Base-by-base conservation (phyloP, 2,888 invertebrate species). In the Brachynemurus nebulosus region DNA sequence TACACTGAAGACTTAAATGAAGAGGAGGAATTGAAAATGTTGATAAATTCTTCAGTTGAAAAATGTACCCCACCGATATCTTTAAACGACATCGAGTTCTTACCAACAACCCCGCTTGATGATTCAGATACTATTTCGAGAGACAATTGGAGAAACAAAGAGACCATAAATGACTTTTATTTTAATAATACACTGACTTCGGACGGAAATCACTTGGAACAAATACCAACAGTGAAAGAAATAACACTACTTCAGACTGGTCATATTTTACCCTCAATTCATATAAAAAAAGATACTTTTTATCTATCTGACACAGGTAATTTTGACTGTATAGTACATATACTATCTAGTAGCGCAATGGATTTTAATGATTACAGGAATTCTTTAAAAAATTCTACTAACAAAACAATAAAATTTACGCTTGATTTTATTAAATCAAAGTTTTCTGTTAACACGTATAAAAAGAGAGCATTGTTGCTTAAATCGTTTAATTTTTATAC, bases 81-180 rank as follows among this genome's bases (percentile, higher is more conserved):
- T 7, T 6, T 23, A 23, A 7, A 12, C n/a, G 34, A n/a, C 34
- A 5, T 34, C 14, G 6, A 11, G 6, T 6, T 12, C 6, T 7
- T 12, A 6, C 14, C n/a, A 34, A 12, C n/a, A 34, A 34, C 6
- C 6, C n/a, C 34, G 6, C 34, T 34, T 7, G 34, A 34, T 34
- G 34, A 34, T 14, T 34, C 34, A 7, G 14, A 34, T 34, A 14
- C 34, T 12, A 34, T 6, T 6, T 7, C 34, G 12, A 34, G 34
- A 34, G 34, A 34, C 14, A 34, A 34, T 34, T 34, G n/a, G 34
- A 7, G 34, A 12, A 34, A 34, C n/a, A 34, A 34, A 14, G 34
- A 34, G n/a, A n/a, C 6, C 7, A 12, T 7, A 7, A 34, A 34
- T 34, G 12, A 34, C 7, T 6, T 34, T 34, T 34, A 34, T 34